A percentile compares a stretch with the other conserved stretches of the same genome.
phyloP scores from a whole-genome alignment of 1,140 invertebrate genomes.

The Zaprionus ghesquierei region DNA sequence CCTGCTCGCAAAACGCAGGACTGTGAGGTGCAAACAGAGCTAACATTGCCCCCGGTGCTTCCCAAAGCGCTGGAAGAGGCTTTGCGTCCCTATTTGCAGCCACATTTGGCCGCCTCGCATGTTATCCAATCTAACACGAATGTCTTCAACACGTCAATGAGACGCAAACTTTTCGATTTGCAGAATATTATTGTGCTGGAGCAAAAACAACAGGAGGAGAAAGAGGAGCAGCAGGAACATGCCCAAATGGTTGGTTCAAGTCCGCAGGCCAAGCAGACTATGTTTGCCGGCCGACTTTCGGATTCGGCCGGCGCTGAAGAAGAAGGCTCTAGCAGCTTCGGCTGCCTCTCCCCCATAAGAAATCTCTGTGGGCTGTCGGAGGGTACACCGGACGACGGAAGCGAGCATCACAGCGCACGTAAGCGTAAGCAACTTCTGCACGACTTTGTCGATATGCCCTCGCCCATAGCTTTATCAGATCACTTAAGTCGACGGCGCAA shows the following conservation, averaged over 20 bases:
- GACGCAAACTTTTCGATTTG: constrained; percentile 75
- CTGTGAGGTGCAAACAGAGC: constrained; percentile 83
- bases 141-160: constrained; percentile 70
- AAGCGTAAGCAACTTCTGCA: constrained; percentile 49
- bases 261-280: constrained; percentile 63
- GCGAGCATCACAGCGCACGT: constrained; percentile 12
- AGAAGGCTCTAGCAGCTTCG: constrained; percentile 64
- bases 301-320: constrained; percentile 45
- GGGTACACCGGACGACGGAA: constrained; percentile 61
- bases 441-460: constrained; percentile 57
- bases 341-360: constrained; percentile 74
- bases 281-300: constrained; percentile 68
- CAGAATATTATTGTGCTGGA: constrained; percentile 65
- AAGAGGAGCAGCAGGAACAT: not conserved
- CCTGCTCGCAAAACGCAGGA: constrained; percentile 45
- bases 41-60: constrained; percentile 83
- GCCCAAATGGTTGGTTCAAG: constrained; percentile 62
- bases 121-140: constrained; percentile 4
- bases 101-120: constrained; percentile 60
- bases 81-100: constrained; percentile 84
- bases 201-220: not conserved
- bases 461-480: constrained; percentile 65
- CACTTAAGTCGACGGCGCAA: constrained; percentile 49
- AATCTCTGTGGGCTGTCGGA: constrained; percentile 56
- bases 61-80: constrained; percentile 83